phyloP scores from a whole-genome alignment of 64 coral and sea anemone genomes.

The Montipora cactus region DNA sequence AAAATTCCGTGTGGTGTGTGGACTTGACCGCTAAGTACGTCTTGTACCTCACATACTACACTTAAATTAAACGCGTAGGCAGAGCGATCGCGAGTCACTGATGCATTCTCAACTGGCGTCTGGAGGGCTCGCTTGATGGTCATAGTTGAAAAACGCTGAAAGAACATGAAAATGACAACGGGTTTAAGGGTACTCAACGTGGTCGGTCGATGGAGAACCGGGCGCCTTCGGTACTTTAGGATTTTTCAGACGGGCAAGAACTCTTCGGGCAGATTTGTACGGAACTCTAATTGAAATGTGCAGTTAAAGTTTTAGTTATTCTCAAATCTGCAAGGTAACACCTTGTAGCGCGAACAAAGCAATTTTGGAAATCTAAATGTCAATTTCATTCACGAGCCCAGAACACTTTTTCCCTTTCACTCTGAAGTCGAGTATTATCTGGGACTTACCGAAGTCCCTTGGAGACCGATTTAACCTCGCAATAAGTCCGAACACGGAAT shows the following conservation, averaged over 20 bases:
- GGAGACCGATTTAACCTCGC: no score
- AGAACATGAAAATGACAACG: conserved; percentile 74
- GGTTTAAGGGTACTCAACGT: conserved; percentile 81
- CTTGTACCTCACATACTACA: conserved; percentile 73
- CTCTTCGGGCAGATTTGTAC: conserved; percentile 72
- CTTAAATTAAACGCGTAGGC: conserved; percentile 45
- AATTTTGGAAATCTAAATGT: no score
- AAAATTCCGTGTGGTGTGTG: conserved; percentile 84
- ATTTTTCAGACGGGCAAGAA: conserved; percentile 91
- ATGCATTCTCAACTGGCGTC: conserved; percentile 76
- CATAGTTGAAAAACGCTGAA: conserved; percentile 64
- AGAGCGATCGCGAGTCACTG: conserved; percentile 26
- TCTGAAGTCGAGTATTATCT: no score
- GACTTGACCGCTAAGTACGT: conserved; percentile 71
- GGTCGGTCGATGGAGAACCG: conserved; percentile 77
- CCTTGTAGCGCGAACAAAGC: no score
- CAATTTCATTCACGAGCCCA: no score
- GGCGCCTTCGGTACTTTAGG: conserved; percentile 81
- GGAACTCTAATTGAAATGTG: conserved; percentile 62
- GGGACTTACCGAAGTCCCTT: no score
- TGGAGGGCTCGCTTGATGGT: conserved; percentile 80
- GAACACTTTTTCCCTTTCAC: no score
- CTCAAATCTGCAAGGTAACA: no score
- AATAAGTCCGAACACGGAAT: no score
- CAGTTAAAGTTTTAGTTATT: background rate